A percentile compares a stretch with the other conserved stretches of the same genome.
phyloP scores from a whole-genome alignment of 2,113 vertebrate genomes.

The Lanius ludovicianus region DNA sequence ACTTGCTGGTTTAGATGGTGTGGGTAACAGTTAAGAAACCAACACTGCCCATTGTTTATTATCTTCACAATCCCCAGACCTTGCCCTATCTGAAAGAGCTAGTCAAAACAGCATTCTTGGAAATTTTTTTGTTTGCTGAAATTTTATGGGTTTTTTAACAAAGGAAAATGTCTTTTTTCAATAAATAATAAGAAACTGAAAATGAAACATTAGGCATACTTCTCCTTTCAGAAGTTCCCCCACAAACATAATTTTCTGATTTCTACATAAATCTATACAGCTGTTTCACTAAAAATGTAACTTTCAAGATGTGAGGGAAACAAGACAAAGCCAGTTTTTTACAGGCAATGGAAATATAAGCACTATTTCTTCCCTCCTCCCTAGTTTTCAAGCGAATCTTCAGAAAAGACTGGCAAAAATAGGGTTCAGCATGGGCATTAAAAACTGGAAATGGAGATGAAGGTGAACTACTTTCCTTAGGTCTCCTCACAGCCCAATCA shows the following conservation, averaged over 20 bases:
- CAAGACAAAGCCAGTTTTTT: neutral
- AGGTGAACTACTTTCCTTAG: neutral
- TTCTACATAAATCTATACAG: neutral
- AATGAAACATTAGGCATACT: neutral
- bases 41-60: fast-evolving
- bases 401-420: neutral
- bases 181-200: neutral
- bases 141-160: neutral
- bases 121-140: neutral
- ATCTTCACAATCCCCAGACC: neutral
- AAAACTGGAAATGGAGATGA: neutral
- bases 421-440: neutral
- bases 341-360: neutral
- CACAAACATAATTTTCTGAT: neutral
- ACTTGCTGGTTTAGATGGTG: neutral
- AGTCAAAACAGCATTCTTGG: neutral
- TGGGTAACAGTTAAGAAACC: neutral
- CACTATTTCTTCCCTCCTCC: neutral
- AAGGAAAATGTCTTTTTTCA: neutral
- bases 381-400: neutral
- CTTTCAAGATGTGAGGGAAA: neutral
- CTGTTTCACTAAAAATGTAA: neutral
- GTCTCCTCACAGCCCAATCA: neutral
- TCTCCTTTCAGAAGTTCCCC: neutral
- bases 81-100: neutral